Conservation (phyloP, 1,140 invertebrate species). For the Halictus rubicundus region DNA sequence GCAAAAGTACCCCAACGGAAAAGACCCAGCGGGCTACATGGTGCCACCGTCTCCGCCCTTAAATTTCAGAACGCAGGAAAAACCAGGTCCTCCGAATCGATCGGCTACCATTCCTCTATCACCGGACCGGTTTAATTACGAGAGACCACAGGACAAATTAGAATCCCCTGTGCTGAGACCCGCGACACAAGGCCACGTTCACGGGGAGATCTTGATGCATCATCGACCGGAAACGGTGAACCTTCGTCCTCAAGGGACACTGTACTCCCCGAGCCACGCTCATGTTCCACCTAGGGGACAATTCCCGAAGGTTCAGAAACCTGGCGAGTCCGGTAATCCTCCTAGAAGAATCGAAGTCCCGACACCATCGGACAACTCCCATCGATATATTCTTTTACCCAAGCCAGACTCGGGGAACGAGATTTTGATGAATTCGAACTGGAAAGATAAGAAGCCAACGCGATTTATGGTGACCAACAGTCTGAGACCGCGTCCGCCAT, state of each 20-base stretch:
- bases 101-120: slow-evolving; percentile 67
- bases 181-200: slow-evolving; percentile 73
- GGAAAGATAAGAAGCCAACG: slow-evolving; percentile 75
- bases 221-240: slow-evolving; percentile 72
- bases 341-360: slow-evolving; percentile 75
- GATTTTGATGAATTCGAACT: slow-evolving; percentile 63
- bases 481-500: slow-evolving; percentile 68
- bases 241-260: slow-evolving; percentile 59
- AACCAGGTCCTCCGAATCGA: slow-evolving; percentile 56
- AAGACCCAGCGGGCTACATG: slow-evolving; percentile 71
- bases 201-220: slow-evolving; percentile 76
- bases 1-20: slow-evolving; percentile 58
- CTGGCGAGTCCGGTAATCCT: slow-evolving; percentile 63
- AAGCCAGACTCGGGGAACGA: slow-evolving; percentile 69
- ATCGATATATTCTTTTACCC: slow-evolving; percentile 62
- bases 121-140: slow-evolving; percentile 56
- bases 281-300: slow-evolving; percentile 70
- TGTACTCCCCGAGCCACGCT: slow-evolving; percentile 52
- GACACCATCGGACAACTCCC: slow-evolving; percentile 60
- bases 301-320: slow-evolving; percentile 66
- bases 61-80: slow-evolving; percentile 65
- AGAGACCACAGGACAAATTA: slow-evolving; percentile 51
- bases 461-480: slow-evolving; percentile 58
- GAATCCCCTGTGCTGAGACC: slow-evolving; percentile 43
- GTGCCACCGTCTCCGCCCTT: slow-evolving; percentile 69